Percentiles rank a stretch among this genome's conserved stretches.
Conservation (phyloP, 2,888 invertebrate genomes). For the Boloria selene region DNA sequence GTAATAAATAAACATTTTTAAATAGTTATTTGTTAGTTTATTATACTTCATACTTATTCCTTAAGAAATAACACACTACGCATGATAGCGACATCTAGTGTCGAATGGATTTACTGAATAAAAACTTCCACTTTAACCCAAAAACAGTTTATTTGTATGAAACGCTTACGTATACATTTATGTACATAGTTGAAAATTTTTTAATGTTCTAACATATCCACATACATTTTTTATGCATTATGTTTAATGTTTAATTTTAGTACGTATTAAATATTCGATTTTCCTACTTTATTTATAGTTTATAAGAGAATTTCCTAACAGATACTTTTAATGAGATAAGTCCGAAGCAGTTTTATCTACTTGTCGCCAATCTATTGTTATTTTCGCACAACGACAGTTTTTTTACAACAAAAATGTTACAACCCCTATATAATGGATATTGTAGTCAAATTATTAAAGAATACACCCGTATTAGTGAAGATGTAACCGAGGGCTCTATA, state of each 20-base stretch:
- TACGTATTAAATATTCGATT: too few species aligned
- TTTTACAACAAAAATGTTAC: conserved; percentile 14
- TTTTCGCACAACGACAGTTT: conserved; percentile 18
- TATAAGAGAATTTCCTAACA: too few species aligned
- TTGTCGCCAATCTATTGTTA: neutral
- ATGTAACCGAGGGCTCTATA: conserved; percentile 43
- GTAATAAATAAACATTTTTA: too few species aligned
- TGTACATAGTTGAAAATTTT: too few species aligned
- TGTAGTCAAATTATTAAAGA: conserved; percentile 41
- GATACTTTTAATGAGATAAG: neutral
- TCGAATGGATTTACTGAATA: conserved; percentile 18
- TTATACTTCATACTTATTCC: too few species aligned
- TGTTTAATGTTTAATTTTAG: too few species aligned
- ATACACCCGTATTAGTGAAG: conserved; percentile 47
- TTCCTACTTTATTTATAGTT: too few species aligned
- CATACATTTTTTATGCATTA: too few species aligned
- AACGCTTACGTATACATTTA: too few species aligned
- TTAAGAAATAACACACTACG: neutral
- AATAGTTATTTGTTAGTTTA: too few species aligned
- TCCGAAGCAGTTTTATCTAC: neutral
- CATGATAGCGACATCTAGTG: conserved; percentile 34
- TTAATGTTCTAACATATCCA: too few species aligned
- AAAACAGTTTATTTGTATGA: neutral
- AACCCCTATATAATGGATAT: conserved; percentile 32
- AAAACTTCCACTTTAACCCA: neutral